phyloP scores from a whole-genome alignment of 2,113 vertebrate species.

The Sporophila hypoxantha region DNA sequence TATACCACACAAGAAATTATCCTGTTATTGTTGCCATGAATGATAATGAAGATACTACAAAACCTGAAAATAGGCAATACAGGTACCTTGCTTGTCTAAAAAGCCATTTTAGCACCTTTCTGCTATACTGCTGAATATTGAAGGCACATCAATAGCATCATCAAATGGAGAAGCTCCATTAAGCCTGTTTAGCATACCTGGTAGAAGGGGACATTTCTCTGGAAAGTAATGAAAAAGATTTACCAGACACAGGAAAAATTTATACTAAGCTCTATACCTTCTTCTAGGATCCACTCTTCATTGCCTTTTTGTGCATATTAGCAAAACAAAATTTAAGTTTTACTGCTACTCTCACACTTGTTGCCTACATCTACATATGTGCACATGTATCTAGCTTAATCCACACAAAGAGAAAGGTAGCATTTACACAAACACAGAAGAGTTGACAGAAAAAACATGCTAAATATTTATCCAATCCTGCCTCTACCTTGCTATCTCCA shows the following conservation, averaged over 20 bases:
- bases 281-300: neutral
- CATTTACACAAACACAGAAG: neutral
- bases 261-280: neutral
- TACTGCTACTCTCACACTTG: neutral
- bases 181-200: neutral
- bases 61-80: neutral
- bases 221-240: neutral
- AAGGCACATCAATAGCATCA: neutral
- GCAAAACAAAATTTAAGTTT: neutral
- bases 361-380: neutral
- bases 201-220: neutral
- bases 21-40: neutral
- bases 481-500: neutral
- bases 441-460: neutral
- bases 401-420: neutral
- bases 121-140: neutral
- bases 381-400: neutral
- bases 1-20: neutral
- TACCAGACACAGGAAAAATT: neutral
- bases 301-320: neutral
- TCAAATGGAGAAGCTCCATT: neutral
- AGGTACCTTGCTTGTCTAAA: neutral
- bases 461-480: neutral
- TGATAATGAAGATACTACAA: neutral
- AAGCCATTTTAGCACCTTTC: neutral